Base-by-base conservation (phyloP, 2,113 vertebrate genomes). In the Rhabdomys dilectus region DNA sequence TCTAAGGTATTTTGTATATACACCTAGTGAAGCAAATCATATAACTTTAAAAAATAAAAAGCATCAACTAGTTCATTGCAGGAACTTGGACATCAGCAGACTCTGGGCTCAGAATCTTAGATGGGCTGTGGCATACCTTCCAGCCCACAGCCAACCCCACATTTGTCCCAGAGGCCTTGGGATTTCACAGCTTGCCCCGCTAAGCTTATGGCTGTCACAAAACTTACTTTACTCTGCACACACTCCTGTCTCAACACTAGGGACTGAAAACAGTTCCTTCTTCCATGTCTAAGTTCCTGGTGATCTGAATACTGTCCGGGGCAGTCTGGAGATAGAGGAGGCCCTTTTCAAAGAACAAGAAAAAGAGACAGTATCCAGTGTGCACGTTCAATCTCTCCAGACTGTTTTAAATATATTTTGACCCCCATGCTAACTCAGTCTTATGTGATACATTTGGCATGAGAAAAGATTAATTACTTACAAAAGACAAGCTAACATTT, bases 401-500 rank as follows among this genome's bases (percentile, higher is more conserved):
- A 88, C 51, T 22, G 8, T 45, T 90, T 91, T 91, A 88, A 86
- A 90, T 73, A 64, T 58, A 88, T 86, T 91, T 8, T 26, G 97
- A 96, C 34, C 48, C 24, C 48, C 24, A 82, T 77, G 56, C 31
- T 91, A 88, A 93, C 94, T 91, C 88, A 80, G 96, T 94, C 93
- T 77, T 81, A 82, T 78, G 94, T 97, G 97, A 90, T 94, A 88
- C 88, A 91, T 98, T 97, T 85, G 96, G 89, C 58, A 64, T 94
- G 91, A 96, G 95, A 93, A 98, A 97, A 99, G 98, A 98, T 97
- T 94, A 98, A 98, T 98, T 93, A 97, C 96, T 98, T 91, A 72
- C 4, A 81, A 89, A 97, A 97, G 98, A 60, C 42, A 96, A 98
- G 97, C 68, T 88, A 98, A 96, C 96, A 17, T 97, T 96, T 93